Base-by-base conservation (phyloP, 2,797 vertebrate genomes). In the Cirrhinus mrigala region DNA sequence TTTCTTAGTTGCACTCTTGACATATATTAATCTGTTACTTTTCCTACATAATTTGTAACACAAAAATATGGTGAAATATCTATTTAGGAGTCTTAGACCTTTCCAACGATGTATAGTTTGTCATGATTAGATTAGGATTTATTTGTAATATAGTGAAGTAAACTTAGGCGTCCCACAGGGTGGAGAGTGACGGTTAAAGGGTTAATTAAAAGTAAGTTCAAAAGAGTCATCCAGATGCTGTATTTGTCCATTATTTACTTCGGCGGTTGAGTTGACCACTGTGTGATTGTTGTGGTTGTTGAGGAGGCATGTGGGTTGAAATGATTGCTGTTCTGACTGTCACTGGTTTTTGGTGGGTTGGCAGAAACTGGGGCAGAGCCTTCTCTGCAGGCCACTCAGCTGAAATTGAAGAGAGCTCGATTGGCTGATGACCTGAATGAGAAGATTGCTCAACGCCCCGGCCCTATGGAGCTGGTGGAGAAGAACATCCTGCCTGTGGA, bases 401-500 rank as follows among this genome's bases (percentile, higher is more conserved):
- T 99, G 96, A 99, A 93, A 89, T 90, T 99, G 92, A 99, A 99
- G 92, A 95, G 98, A 90, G 98, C 98, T 7, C 95, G 98, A 0
- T 90, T 99, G 79, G 98, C 98, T 0, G 98, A 99, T 91, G 96
- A 99, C 90, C 95, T 99, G 76, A 99, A 99, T 27, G 98, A 99
- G 91, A 99, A 98, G 93, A 97, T 99, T 56, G 96, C 98, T 60
- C 98, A 99, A 87, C 95, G 98, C 60, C 98, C 98, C 5, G 98
- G 98, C 1, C 98, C 98, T 1, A 96, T 99, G 97, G 98, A 99
- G 92, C 95, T 99, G 90, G 97, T 99, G 82, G 97, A 98, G 94
- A 99, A 99, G 89, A 99, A 99, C 93, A 99, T 99, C 91, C 93
- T 99, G 75, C 98, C 98, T 0, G 98, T 99, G 58, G 98, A 98